Conservation (phyloP, 2,113 vertebrate genomes). For the Kryptolebias marmoratus region DNA sequence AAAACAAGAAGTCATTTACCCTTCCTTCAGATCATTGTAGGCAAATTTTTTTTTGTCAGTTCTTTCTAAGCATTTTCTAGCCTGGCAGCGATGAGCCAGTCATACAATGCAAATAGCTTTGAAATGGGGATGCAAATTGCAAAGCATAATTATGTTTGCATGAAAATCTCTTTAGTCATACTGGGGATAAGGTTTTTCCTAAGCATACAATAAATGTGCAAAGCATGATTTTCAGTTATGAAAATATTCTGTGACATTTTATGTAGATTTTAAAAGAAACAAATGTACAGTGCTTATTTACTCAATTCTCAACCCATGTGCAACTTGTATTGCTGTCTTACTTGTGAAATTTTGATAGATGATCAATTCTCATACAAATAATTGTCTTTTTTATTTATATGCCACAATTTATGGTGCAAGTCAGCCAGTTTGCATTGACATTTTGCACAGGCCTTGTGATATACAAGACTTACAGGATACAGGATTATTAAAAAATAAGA, state of each 20-base stretch:
- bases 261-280: conserved; percentile 12
- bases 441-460: no score
- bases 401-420: no score
- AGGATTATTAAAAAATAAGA: no score
- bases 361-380: neutral
- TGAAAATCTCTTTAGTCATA: conserved; percentile 61
- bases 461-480: no score
- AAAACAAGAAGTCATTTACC: conserved; percentile 18
- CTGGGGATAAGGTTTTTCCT: conserved; percentile 44
- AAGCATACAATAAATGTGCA: conserved; percentile 55
- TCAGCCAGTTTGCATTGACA: no score
- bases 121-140: conserved; percentile 37
- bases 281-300: neutral
- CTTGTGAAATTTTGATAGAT: neutral
- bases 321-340: neutral
- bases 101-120: conserved; percentile 15
- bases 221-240: conserved; percentile 43
- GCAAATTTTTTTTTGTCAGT: neutral
- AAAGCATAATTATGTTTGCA: conserved; percentile 48
- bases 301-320: neutral
- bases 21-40: neutral
- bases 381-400: neutral
- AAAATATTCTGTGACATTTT: conserved; percentile 27
- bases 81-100: neutral
- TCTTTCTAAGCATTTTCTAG: conserved; percentile 7